phyloP scores from a whole-genome alignment of 2,888 invertebrate species.

The Mythimna albipuncta region DNA sequence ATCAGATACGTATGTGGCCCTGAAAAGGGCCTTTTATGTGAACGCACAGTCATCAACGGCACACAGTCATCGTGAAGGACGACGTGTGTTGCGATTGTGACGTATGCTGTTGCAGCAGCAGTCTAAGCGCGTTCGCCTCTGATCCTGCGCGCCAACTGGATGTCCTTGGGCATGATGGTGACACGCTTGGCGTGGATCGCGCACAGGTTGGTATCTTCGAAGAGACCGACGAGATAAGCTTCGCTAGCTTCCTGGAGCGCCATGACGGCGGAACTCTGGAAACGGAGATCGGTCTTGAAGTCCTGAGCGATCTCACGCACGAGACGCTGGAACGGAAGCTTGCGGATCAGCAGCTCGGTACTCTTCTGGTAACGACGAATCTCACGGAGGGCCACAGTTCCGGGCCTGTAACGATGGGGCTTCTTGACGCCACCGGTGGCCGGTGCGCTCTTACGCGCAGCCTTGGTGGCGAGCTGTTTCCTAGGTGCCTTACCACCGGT shows the following conservation, averaged over 20 bases:
- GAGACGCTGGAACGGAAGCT: slow-evolving; percentile 20
- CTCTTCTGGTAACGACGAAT: slow-evolving; percentile 97
- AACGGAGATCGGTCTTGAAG: slow-evolving; percentile 94
- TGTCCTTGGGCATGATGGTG: slow-evolving; percentile 99
- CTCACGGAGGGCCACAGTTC: slow-evolving; percentile 97
- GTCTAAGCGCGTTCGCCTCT: slow-evolving; percentile 98
- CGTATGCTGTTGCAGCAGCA: slow-evolving; percentile 1
- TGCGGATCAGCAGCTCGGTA: slow-evolving; percentile 90
- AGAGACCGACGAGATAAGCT: slow-evolving; percentile 97
- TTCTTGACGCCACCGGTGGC: slow-evolving; percentile 97
- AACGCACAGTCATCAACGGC: neutral
- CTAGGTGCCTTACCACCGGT: slow-evolving; percentile 97
- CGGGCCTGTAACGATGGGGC: slow-evolving; percentile 95
- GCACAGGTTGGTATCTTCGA: slow-evolving; percentile 99
- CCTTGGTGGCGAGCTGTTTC: slow-evolving; percentile 96
- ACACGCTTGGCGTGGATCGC: slow-evolving; percentile 88
- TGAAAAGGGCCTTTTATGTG: slow-evolving; percentile 1
- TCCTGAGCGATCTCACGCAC: slow-evolving; percentile 98
- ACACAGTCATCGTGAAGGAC: slow-evolving; percentile 1
- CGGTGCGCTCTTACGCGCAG: slow-evolving; percentile 94
- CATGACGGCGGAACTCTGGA: slow-evolving; percentile 93
- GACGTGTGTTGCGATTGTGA: neutral
- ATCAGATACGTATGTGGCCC: slow-evolving; percentile 26
- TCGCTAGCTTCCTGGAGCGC: slow-evolving; percentile 96
- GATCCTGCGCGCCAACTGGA: slow-evolving; percentile 98